Percentiles rank a stretch among this genome's conserved stretches.
These are phyloP conservation scores for Microdon myrmicae DNA, from an alignment of 2,888 invertebrate genomes.

Conservation along the genomic window DNA sequence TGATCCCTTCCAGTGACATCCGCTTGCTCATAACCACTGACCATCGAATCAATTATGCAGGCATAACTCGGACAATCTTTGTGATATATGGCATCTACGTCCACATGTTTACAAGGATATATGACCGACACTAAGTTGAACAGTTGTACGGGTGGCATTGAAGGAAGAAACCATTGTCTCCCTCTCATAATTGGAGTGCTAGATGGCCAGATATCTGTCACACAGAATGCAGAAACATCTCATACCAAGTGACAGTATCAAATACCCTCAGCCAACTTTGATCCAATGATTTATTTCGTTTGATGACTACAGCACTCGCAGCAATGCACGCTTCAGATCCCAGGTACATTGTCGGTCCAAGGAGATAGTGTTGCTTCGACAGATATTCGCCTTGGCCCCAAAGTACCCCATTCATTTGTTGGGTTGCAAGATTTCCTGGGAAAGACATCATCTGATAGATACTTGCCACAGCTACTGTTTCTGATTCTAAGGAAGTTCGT, in stretches of 20 bases:
- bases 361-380: background rate
- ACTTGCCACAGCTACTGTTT: constrained; percentile 38
- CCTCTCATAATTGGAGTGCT: constrained; percentile 48
- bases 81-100: constrained; percentile 49
- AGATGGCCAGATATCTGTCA: constrained; percentile 5
- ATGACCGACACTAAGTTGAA: constrained; percentile 18
- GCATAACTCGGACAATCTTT: constrained; percentile 49
- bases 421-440: constrained; percentile 50
- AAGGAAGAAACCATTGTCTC: constrained; percentile 28
- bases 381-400: background rate
- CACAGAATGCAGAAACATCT: constrained; percentile 34
- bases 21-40: constrained; percentile 27
- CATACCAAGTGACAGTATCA: constrained; percentile 41
- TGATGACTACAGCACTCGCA: constrained; percentile 37
- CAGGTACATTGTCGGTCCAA: constrained; percentile 1
- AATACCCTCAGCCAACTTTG: constrained; percentile 50
- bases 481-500: constrained; percentile 47
- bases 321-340: background rate
- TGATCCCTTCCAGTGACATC: constrained; percentile 13
- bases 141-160: background rate
- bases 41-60: constrained; percentile 48
- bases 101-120: constrained; percentile 50
- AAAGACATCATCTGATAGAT: constrained; percentile 53
- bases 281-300: constrained; percentile 51
- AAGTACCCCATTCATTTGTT: constrained; percentile 44